phyloP scores from a whole-genome alignment of 2,113 vertebrate genomes.

The Panthera tigris region DNA sequence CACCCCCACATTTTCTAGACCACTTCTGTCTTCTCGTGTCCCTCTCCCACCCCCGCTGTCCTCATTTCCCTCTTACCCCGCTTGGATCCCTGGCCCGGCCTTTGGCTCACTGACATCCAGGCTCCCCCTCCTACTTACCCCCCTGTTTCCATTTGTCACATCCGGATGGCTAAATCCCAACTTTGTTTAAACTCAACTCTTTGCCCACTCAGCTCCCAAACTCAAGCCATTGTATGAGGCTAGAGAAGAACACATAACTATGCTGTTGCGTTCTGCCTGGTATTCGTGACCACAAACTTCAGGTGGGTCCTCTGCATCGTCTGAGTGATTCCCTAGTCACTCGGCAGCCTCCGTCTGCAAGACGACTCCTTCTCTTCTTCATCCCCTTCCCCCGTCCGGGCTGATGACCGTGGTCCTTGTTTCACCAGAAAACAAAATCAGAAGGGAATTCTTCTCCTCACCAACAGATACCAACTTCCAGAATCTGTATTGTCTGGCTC shows the following conservation, averaged over 20 bases:
- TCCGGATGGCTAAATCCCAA: neutral
- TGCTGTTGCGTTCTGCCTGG: neutral
- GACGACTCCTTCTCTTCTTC: neutral
- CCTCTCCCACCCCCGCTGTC: too few relatives aligned
- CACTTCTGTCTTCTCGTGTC: neutral
- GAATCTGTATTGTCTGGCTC: neutral
- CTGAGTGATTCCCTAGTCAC: neutral
- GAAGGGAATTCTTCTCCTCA: neutral
- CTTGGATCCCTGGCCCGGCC: neutral
- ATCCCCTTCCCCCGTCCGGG: neutral
- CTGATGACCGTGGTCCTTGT: neutral
- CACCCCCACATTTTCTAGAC: neutral
- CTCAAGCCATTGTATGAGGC: neutral
- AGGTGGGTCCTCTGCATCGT: neutral
- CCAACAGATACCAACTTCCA: neutral
- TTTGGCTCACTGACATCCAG: neutral
- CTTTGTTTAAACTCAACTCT: neutral
- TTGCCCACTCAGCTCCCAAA: neutral
- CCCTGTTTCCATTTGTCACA: neutral
- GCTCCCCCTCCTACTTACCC: neutral
- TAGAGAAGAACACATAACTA: neutral
- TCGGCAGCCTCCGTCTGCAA: neutral
- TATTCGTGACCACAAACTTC: neutral
- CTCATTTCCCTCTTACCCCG: neutral
- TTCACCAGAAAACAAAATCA: constrained; percentile 18